These are phyloP conservation scores for Halictus rubicundus DNA, from an alignment of 1,140 invertebrate genomes.

Conservation along the genomic window DNA sequence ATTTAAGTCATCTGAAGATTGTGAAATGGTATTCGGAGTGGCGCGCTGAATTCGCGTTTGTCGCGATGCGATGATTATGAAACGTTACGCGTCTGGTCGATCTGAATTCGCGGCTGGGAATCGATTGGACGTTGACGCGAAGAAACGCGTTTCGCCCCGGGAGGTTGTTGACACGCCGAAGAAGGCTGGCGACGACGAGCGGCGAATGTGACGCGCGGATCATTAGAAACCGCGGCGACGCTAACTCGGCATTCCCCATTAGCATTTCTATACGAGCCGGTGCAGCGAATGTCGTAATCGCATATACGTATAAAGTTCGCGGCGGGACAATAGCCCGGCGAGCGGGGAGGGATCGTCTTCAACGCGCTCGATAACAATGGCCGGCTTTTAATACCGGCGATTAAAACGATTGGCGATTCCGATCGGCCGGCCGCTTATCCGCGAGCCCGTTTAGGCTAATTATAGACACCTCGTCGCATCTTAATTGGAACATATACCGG, in stretches of 20 bases:
- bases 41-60: neutral
- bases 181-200: neutral
- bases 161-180: constrained; percentile 1
- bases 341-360: neutral
- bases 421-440: constrained; percentile 1
- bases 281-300: constrained; percentile 1
- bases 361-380: neutral
- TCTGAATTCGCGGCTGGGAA: neutral
- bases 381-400: neutral
- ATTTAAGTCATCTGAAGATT: too few species aligned
- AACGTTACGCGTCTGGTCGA: neutral
- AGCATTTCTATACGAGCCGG: neutral
- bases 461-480: constrained; percentile 3
- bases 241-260: constrained; percentile 1
- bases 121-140: neutral
- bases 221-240: neutral
- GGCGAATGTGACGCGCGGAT: neutral
- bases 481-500: neutral
- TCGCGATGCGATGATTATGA: neutral
- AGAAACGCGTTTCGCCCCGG: neutral
- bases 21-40: too few species aligned
- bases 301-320: neutral
- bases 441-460: neutral
- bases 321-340: neutral
- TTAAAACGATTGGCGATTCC: constrained; percentile 2